phyloP scores from a whole-genome alignment of 1,140 invertebrate genomes.

The Asobara japonica region DNA sequence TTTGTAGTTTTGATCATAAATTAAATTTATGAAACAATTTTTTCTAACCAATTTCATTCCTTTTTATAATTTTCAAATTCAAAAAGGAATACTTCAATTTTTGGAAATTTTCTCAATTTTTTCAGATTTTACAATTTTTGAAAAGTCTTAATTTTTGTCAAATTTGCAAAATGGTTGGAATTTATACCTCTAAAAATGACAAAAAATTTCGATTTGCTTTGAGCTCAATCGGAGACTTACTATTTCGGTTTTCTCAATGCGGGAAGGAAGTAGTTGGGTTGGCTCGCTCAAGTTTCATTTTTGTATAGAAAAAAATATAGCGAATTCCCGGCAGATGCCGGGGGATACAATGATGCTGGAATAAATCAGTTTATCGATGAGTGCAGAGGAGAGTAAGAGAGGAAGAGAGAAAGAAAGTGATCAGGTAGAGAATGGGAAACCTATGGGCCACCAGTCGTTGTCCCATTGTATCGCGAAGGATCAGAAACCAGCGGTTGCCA shows the following conservation, averaged over 20 bases:
- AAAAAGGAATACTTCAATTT: too few species aligned
- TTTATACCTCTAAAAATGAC: too few species aligned
- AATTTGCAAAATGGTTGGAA: too few species aligned
- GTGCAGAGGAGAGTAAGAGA: constrained; percentile 11
- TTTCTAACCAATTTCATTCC: too few species aligned
- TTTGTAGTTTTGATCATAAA: too few species aligned
- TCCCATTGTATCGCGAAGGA: constrained; percentile 37
- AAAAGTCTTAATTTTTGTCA: too few species aligned
- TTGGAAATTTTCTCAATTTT: too few species aligned
- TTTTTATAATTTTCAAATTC: too few species aligned
- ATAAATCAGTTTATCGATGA: constrained; percentile 65
- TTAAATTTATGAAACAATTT: too few species aligned
- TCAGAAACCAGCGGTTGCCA: constrained; percentile 39
- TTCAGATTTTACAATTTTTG: too few species aligned
- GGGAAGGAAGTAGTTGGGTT: not conserved
- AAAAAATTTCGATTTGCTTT: too few species aligned
- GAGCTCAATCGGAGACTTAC: not conserved
- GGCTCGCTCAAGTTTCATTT: not conserved
- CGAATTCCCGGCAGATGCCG: constrained; percentile 60
- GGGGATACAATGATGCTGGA: constrained; percentile 57
- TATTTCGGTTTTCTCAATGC: not conserved
- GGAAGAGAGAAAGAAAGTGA: constrained; percentile 23
- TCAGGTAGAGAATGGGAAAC: constrained; percentile 35
- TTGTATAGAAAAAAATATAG: constrained; percentile 23
- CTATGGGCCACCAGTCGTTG: constrained; percentile 30